Conservation (phyloP, 1,140 invertebrate species). For the Ephestia elutella region DNA sequence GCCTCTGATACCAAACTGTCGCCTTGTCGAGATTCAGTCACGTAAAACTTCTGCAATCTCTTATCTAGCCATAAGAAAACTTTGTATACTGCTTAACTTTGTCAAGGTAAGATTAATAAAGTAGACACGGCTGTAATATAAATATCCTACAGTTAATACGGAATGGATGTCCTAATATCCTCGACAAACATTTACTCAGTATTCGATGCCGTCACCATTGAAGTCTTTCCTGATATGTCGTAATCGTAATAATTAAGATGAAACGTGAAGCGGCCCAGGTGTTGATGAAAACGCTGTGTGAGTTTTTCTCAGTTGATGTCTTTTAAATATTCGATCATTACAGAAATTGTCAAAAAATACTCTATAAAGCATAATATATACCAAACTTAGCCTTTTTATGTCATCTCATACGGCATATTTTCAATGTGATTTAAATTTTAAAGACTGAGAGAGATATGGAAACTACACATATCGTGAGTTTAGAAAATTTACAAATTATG, state of each 20-base stretch:
- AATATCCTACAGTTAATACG: neutral
- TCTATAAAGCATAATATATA: too few species aligned
- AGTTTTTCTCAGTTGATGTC: too few species aligned
- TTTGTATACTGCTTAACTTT: constrained; percentile 12
- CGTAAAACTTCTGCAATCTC: constrained; percentile 31
- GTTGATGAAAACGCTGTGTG: constrained; percentile 20
- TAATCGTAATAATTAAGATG: constrained; percentile 34
- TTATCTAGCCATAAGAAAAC: constrained; percentile 3
- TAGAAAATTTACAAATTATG: too few species aligned
- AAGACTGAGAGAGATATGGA: too few species aligned
- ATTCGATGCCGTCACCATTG: constrained; percentile 38
- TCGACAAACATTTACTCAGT: constrained; percentile 6
- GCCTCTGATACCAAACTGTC: neutral
- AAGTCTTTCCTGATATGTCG: constrained; percentile 44
- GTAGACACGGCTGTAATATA: neutral
- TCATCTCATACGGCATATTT: too few species aligned
- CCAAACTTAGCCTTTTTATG: too few species aligned
- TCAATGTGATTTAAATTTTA: constrained; percentile 10
- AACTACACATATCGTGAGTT: too few species aligned
- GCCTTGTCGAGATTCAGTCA: neutral
- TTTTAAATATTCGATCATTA: too few species aligned
- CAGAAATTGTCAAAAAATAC: too few species aligned
- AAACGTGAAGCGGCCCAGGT: constrained; percentile 34
- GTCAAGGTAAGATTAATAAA: neutral
- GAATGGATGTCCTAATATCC: neutral